A percentile compares a stretch with the other conserved stretches of the same genome.
Conservation (phyloP, 2,797 vertebrate genomes). For the Odontamblyopus lacepedii region DNA sequence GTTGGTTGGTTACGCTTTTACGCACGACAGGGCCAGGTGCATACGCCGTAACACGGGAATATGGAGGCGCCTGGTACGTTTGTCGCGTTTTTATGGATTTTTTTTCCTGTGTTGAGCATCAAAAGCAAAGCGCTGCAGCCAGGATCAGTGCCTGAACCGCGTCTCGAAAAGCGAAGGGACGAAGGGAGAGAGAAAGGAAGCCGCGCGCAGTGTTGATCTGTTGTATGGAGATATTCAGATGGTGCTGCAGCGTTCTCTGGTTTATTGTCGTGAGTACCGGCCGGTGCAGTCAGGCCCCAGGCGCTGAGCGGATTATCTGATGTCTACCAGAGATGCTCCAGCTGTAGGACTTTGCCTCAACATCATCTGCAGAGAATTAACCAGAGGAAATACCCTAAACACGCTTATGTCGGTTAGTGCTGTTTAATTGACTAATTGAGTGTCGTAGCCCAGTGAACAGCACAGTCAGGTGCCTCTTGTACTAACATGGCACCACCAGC, state of each 20-base stretch:
- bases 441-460: not conserved
- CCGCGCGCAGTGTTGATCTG: slow-evolving; percentile 14
- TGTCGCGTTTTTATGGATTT: slow-evolving; percentile 18
- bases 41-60: slow-evolving; percentile 25
- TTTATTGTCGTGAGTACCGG: slow-evolving; percentile 51
- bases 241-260: slow-evolving; percentile 19
- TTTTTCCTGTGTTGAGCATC: slow-evolving; percentile 10
- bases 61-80: slow-evolving; percentile 37
- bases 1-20: slow-evolving; percentile 33
- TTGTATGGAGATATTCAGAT: slow-evolving; percentile 18
- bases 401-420: slow-evolving; percentile 24
- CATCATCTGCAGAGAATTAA: slow-evolving; percentile 31
- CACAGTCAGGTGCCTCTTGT: slow-evolving; percentile 27
- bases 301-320: slow-evolving; percentile 48
- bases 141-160: not conserved
- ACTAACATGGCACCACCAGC: not conserved
- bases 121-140: slow-evolving; percentile 31
- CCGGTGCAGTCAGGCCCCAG: slow-evolving; percentile 53
- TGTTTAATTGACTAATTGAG: too few species aligned
- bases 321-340: slow-evolving; percentile 53
- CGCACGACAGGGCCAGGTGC: slow-evolving; percentile 41
- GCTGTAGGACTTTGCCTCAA: slow-evolving; percentile 43
- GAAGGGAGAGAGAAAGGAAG: slow-evolving; percentile 13
- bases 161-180: too few species aligned
- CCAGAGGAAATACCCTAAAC: not conserved